Percentiles rank a stretch among this genome's conserved stretches.
phyloP scores from a whole-genome alignment of 2,888 invertebrate species.

The Epirrhoe alternata region DNA sequence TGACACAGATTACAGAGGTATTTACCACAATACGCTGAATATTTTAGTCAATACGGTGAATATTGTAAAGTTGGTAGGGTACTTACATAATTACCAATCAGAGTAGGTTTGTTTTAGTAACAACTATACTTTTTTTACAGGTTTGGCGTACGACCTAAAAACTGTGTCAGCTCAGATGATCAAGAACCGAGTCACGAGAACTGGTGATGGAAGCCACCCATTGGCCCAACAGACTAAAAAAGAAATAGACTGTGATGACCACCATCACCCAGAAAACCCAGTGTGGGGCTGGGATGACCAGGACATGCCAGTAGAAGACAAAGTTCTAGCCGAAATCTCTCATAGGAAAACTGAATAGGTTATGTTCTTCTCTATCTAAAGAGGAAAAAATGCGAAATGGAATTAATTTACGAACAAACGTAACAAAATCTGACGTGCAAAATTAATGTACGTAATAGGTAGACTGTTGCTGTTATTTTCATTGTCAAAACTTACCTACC shows the following conservation, averaged over 20 bases:
- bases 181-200: constrained; percentile 87
- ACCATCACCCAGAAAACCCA: constrained; percentile 82
- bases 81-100: too few species aligned
- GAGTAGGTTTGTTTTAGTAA: too few species aligned
- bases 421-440: neutral
- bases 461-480: neutral
- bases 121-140: constrained; percentile 67
- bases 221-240: constrained; percentile 56
- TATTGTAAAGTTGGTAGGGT: too few species aligned
- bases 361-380: neutral
- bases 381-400: neutral
- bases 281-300: constrained; percentile 94
- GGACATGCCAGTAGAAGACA: constrained; percentile 90
- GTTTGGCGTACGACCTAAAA: constrained; percentile 94
- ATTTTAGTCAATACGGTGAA: too few species aligned
- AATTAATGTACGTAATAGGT: neutral
- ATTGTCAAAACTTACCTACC: neutral
- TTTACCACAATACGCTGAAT: too few species aligned
- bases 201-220: constrained; percentile 89
- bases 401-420: neutral
- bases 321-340: constrained; percentile 77
- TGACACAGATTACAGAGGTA: too few species aligned
- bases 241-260: constrained; percentile 61
- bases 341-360: constrained; percentile 65
- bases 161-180: constrained; percentile 90